Evolutionary conservation across 2,797 vertebrate species (phyloP), one percentile per base, ranked within the genome.

Genomic region (Linurgus olivaceus): DNA sequence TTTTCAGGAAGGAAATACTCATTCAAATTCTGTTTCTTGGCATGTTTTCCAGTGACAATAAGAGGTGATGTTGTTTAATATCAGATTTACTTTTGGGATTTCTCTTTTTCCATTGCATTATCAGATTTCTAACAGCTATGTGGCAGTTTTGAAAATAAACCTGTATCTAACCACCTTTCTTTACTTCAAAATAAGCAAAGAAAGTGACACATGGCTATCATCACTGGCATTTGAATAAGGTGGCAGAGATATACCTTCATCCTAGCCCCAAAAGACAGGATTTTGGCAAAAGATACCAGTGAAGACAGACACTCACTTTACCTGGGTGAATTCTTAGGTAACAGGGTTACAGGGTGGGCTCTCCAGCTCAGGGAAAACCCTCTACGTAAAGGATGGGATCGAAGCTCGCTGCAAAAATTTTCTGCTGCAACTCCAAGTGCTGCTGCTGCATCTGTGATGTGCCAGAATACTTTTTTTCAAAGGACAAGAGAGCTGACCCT

Each of bases 401-500:
- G 0, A 65, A 72, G 25, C 9, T 65, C 18, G 4, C 75, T 20
- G 57, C 38, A 91, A 58, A 71, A 37, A 44, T 55, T 9, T 40
- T 29, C 48, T 61, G 13, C 81, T 85, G 57, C 68, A 76, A 24
- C 51, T 76, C 74, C 35, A 84, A 78, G 73, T 10, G 21, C 83
- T 84, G 40, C 40, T 79, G 38, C 77, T 70, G 81, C 77, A 82
- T 57, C 58, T 54, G 61, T 13, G 45, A 92, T 13, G 40, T 24
- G 40, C 54, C 70, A 75, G 83, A 94, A 68, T 4, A 58, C 51
- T 59, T 59, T 47, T 58, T 48, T 83, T 51, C 85, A 94, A 66
- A 95, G 89, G 85, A 93, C 54, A 77, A 31, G 78, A 68, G 44
- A 90, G 44, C 26, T 94, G 94, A 91, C 93, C 90, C 86, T 82